Evolutionary conservation across 2,888 invertebrate genomes (phyloP).

Genomic region (Drepana falcataria): DNA sequence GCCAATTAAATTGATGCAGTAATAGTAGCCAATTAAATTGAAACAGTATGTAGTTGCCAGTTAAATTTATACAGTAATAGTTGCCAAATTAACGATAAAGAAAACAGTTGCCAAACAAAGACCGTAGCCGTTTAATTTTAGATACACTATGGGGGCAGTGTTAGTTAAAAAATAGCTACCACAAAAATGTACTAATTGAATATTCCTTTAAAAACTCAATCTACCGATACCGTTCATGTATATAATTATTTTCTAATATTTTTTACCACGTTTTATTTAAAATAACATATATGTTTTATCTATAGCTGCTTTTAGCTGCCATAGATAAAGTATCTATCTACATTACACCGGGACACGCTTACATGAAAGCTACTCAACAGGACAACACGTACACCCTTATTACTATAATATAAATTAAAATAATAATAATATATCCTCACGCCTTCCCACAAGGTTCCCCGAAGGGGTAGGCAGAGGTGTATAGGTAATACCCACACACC

Average conservation of each 20-base stretch:
- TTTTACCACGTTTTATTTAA: no score
- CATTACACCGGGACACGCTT: constrained; percentile 32
- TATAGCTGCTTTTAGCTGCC: constrained; percentile 11
- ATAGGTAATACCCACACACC: no score
- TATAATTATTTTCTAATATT: no score
- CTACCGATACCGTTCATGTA: constrained; percentile 4
- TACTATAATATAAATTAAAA: not conserved
- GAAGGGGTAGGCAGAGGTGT: no score
- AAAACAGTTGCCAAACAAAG: constrained; percentile 8
- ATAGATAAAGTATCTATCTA: constrained; percentile 2
- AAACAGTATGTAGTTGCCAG: not conserved
- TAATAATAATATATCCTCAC: not conserved
- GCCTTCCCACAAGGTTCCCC: no score
- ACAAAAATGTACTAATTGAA: not conserved
- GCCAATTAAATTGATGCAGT: constrained; percentile 2
- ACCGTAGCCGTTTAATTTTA: not conserved
- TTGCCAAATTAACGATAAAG: constrained; percentile 1
- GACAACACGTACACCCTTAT: constrained; percentile 14
- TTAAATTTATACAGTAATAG: not conserved
- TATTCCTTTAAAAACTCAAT: not conserved
- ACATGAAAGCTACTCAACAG: constrained; percentile 18
- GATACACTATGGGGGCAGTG: not conserved
- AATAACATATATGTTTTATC: no score
- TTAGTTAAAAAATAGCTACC: not conserved
- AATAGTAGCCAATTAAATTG: not conserved